Evolutionary conservation across 2,888 invertebrate genomes (phyloP), one percentile per base, ranked within the genome.

Genomic region (Acronicta alni): DNA sequence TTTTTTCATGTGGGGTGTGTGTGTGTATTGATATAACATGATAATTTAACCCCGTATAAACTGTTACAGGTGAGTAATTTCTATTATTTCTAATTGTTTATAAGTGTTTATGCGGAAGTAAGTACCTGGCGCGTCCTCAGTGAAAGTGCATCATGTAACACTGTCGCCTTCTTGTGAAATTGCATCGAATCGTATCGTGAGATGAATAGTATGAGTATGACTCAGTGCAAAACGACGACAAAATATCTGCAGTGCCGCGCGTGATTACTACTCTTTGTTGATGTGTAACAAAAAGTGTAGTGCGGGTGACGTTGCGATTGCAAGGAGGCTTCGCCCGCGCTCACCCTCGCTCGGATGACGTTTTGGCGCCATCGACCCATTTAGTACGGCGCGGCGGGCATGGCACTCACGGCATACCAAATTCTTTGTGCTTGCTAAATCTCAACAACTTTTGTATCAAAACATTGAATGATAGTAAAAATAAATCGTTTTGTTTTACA

Each of bases 1-100:
- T 96, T 96, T 95, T 95, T 96, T 95, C 95, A 95, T 95, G 95
- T 95, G 96, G 96, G 96, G 96, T 96, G 93, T 92, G 89, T 92
- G 89, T 92, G 91, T 92, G 88, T 91, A 86, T 89, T 88, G 86
- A 88, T 87, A 83, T 90, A 90, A 85, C 89, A 93, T 93, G 93
- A 84, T 89, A 88, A 84, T 90, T 88, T 92, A 88, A 90, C 90
- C 91, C 91, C 91, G 84, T 86, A 86, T 86, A 88, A 83, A 91
- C 83, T 88, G 81, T 80, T 87, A 89, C 89, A 89, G 92, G 94
- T 94, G 83, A 93, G 94, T 87, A 68, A 72, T 82, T 78, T 75
- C 70, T 63, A 64, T 70, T 80, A 78, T 77, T 82, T 75, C 63
- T 82, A 72, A 72, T 82, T 79, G 64, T 80, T 80, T 80, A 77